Evolutionary conservation across 2,113 vertebrate species (phyloP), one percentile per base, ranked within the genome.

Genomic region (Eupsittula cactorum): DNA sequence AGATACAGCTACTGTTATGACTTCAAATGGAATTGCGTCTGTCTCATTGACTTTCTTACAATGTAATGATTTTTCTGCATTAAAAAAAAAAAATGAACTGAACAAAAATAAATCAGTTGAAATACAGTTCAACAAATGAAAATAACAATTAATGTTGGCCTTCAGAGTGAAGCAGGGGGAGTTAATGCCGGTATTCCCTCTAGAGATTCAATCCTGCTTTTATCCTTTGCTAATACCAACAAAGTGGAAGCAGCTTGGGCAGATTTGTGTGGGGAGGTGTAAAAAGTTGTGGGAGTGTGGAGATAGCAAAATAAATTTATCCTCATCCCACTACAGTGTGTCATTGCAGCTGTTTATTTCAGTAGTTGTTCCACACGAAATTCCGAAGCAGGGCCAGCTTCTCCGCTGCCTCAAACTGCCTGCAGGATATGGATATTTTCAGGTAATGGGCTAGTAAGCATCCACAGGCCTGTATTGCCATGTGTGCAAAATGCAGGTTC

Each of bases 221-320:
- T 95, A 86, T 94, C 31, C 73, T 89, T 92, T 75, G 86, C 60
- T 92, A 94, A 95, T 95, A 93, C 91, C 91, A 93, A 91, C 88
- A 82, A 91, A 96, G 86, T 95, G 91, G 93, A 96, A 96, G 88
- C 95, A 94, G 92, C 95, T 96, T 89, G 86, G 93, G 88, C 96
- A 97, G 95, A 94, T 96, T 92, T 95, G 95, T 95, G 91, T 96
- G 88, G 92, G 96, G 93, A 96, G 93, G 95, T 96, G 95, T 93
- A 96, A 96, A 96, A 95, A 50, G 8, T 71, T 93, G 96, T 97
- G 89, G 96, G 96, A 96, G 96, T 96, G 95, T 94, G 92, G 92
- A 97, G 96, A 94, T 82, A 91, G 92, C 84, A 93, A 97, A 96
- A 97, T 94, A 96, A 94, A 97, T 97, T 95, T 95, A 96, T 96